Conservation (phyloP, 2,888 invertebrate species). For the Melipona bicolor region DNA sequence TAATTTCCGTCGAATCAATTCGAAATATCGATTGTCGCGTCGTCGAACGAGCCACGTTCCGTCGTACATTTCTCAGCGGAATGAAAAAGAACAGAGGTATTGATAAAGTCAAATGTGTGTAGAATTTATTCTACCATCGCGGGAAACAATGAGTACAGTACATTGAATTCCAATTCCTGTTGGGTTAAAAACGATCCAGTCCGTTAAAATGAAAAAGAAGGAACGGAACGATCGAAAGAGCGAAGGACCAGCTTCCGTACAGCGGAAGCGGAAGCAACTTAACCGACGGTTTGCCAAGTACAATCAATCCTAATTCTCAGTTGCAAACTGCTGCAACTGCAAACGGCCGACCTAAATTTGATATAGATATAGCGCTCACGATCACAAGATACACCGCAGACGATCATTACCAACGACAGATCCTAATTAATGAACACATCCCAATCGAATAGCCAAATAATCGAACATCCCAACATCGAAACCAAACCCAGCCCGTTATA, state of each 20-base stretch:
- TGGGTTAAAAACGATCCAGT: neutral
- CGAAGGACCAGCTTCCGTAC: neutral
- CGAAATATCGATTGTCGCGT: constrained; percentile 9
- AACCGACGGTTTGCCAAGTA: neutral
- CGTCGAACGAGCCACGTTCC: neutral
- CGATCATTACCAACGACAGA: constrained; percentile 55
- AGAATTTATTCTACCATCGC: too few species aligned
- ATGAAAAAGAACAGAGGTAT: neutral
- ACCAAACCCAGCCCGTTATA: too few species aligned
- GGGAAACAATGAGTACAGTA: neutral
- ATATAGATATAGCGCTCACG: constrained; percentile 34
- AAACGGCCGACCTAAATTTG: constrained; percentile 36
- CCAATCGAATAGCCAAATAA: constrained; percentile 37
- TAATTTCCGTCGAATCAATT: constrained; percentile 57
- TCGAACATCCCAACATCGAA: neutral
- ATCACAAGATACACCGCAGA: constrained; percentile 43
- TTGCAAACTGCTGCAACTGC: constrained; percentile 33
- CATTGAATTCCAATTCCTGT: neutral
- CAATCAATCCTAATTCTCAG: constrained; percentile 42
- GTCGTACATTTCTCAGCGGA: neutral
- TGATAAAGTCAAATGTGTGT: too few species aligned
- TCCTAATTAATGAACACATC: constrained; percentile 56
- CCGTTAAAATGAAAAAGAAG: too few species aligned
- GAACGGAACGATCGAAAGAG: neutral
- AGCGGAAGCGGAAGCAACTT: neutral